Conservation (phyloP, 2,797 vertebrate genomes). For the Oceanodroma leucorhoa region DNA sequence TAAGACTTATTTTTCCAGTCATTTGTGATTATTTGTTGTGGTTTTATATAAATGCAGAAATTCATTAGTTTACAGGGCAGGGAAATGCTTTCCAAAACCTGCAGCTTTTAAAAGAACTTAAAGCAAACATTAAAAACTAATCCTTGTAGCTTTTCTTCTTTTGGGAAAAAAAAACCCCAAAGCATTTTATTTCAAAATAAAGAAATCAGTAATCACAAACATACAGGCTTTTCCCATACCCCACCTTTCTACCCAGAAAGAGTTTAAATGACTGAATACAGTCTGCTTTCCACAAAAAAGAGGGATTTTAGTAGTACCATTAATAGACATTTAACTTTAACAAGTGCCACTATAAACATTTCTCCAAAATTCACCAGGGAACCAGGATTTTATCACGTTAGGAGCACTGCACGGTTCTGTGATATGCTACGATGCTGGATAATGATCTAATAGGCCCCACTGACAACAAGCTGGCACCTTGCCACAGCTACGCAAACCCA, state of each 20-base stretch:
- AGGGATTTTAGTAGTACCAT: neutral
- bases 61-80: neutral
- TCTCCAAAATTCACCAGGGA: constrained; percentile 1
- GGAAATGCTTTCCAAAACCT: neutral
- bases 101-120: neutral
- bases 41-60: neutral
- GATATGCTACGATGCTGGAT: neutral
- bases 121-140: neutral
- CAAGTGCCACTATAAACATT: neutral
- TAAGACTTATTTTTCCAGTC: neutral
- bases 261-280: neutral
- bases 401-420: neutral
- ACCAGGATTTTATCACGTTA: neutral
- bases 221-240: neutral
- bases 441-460: constrained; percentile 21
- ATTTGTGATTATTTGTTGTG: neutral
- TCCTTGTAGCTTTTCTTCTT: neutral
- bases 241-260: neutral
- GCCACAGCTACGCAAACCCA: neutral
- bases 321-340: constrained; percentile 10
- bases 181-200: neutral
- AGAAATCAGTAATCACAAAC: neutral
- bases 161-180: neutral
- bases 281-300: neutral
- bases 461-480: neutral